Conservation (phyloP, 2,888 invertebrate species). For the Eupithecia insigniata region DNA sequence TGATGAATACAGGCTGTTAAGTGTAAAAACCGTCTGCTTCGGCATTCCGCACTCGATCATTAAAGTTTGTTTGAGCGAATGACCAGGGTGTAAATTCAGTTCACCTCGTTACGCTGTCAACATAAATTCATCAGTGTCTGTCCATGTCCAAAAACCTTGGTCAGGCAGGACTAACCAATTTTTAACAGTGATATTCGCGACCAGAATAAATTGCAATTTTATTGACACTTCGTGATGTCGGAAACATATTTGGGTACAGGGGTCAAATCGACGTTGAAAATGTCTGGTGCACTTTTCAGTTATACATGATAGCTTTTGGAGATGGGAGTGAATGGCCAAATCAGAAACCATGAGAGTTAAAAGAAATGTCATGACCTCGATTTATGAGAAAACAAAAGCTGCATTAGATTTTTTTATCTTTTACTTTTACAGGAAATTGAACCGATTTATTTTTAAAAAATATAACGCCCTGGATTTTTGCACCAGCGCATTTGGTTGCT, state of each 20-base stretch:
- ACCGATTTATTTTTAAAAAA: no score
- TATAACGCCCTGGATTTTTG: no score
- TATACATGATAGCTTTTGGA: not conserved
- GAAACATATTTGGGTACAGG: not conserved
- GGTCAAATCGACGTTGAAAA: not conserved
- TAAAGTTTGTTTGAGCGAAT: slow-evolving; percentile 28
- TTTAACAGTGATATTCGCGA: slow-evolving; percentile 56
- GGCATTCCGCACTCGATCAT: slow-evolving; percentile 21
- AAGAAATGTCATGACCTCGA: no score
- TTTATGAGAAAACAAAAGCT: no score
- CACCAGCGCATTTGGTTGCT: no score
- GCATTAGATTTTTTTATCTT: no score
- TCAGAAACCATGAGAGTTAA: no score
- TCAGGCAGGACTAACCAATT: slow-evolving; percentile 47
- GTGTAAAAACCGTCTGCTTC: slow-evolving; percentile 5
- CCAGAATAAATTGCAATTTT: slow-evolving; percentile 50
- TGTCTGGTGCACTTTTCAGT: not conserved
- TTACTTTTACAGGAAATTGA: no score
- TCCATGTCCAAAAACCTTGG: slow-evolving; percentile 46
- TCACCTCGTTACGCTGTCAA: slow-evolving; percentile 41
- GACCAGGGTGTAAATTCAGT: slow-evolving; percentile 45
- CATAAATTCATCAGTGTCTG: slow-evolving; percentile 73
- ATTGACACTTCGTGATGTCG: slow-evolving; percentile 9
- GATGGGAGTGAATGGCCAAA: no score
- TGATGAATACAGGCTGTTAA: not conserved